Evolutionary conservation across 2,888 invertebrate genomes (phyloP).

Genomic region (Watsonalla binaria): DNA sequence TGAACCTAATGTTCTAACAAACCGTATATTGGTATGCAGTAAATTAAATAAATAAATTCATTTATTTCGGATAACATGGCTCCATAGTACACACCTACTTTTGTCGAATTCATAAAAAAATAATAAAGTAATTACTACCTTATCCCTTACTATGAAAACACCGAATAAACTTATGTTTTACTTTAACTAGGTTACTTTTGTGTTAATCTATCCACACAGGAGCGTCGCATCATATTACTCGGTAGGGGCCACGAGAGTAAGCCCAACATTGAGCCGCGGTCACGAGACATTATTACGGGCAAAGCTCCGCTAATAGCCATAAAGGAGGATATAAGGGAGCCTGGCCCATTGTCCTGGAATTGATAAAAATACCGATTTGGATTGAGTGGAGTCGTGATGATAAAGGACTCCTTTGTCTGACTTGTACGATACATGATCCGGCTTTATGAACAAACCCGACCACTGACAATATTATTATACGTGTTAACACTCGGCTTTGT

Average conservation of each 20-base stretch:
- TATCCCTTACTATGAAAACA: no score
- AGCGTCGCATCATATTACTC: constrained; percentile 7
- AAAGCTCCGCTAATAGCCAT: constrained; percentile 28
- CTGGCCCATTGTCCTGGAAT: constrained; percentile 41
- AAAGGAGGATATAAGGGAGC: constrained; percentile 34
- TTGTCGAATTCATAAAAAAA: no score
- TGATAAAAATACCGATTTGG: constrained; percentile 40
- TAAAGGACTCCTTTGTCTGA: constrained; percentile 7
- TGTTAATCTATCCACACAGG: constrained; percentile 5
- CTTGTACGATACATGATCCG: not conserved
- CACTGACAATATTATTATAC: not conserved
- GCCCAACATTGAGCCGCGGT: constrained; percentile 3
- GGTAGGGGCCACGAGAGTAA: constrained; percentile 4
- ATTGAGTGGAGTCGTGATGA: constrained; percentile 14
- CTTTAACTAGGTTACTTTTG: no score
- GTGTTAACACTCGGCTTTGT: no score
- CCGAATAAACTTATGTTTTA: no score
- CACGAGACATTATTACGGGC: constrained; percentile 8
- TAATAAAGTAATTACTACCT: no score
- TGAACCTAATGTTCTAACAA: no score
- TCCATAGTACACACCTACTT: no score
- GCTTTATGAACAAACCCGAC: no score
- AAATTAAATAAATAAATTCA: no score
- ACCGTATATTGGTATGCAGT: no score
- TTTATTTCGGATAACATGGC: no score